Evolutionary conservation across 2,113 vertebrate species (phyloP).

Genomic region (Turnix velox): DNA sequence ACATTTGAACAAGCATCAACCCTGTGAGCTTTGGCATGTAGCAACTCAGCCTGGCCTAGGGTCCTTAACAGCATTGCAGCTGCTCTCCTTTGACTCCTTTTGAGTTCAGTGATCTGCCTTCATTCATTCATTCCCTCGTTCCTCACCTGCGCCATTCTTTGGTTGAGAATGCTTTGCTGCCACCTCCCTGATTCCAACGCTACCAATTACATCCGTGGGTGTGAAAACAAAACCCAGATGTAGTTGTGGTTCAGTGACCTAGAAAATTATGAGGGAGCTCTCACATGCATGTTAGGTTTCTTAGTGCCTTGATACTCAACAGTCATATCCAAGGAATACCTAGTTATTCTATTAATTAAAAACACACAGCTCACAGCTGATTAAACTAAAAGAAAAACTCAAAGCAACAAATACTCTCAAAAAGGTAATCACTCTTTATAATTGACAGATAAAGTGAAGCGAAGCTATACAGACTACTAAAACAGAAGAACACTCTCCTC

Average conservation of each 20-base stretch:
- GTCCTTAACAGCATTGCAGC: background rate
- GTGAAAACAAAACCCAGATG: background rate
- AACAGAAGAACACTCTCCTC: background rate
- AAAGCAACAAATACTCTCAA: background rate
- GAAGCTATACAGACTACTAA: background rate
- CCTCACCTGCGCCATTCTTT: background rate
- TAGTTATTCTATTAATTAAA: background rate
- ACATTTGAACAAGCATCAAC: background rate
- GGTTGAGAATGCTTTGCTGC: rapidly evolving
- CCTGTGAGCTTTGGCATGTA: background rate
- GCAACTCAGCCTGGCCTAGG: background rate
- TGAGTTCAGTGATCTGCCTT: background rate
- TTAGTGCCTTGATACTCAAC: background rate
- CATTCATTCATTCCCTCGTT: background rate
- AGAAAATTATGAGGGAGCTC: background rate
- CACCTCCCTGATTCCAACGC: background rate
- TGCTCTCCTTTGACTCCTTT: background rate
- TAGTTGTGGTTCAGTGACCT: background rate
- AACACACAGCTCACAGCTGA: background rate
- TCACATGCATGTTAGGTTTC: background rate
- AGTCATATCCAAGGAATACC: background rate
- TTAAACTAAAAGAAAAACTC: background rate
- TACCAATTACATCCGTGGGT: too few relatives aligned
- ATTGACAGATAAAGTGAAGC: background rate
- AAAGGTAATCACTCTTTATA: background rate